Base-by-base conservation (phyloP, 2,888 invertebrate genomes). In the Tachina fera region DNA sequence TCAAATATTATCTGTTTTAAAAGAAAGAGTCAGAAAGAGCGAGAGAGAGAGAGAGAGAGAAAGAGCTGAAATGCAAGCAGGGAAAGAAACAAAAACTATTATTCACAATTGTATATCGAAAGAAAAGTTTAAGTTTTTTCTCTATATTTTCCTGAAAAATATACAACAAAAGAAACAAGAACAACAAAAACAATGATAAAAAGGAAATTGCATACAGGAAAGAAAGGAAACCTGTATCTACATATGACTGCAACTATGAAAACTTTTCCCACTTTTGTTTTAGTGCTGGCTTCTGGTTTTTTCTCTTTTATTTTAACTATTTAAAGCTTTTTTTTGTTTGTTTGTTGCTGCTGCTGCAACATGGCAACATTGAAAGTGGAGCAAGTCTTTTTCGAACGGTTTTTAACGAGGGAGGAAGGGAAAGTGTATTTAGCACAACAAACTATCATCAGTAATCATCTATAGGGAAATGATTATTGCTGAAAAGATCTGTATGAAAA, bases 141-240 rank as follows among this genome's bases (percentile, higher is more conserved):
- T 19, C 10, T 45, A 45, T 61, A 63, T 71, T 70, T 78, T 61
- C 61, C 53, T 68, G 53, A 58, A 61, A 74, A 71, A n/a, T 41
- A 13, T 41, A 13, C 4, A 63, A 80, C 56, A 72, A 74, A 45
- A 51, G 19, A 47, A 79, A 45, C 31, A 14, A 31, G 2, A 19
- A 14, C 16, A 16, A 22, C 14, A 47, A 56, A 71, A 14, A 72
- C 31, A 41, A 71, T 71, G 53, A 6, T 51, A n/a, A 71, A 77
- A 83, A 78, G 83, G 77, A 83, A 83, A 74, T 83, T 61, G 72
- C 58, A 65, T 47, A 83, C 83, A 83, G 83, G 83, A 83, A 83
- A 78, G 83, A 83, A 78, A 83, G 83, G 83, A 77, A 83, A 83
- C 83, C 77, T 78, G 77, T 83, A 77, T 83, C 72, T 68, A 61